A percentile compares a stretch with the other conserved stretches of the same genome.
Evolutionary conservation across 1,140 invertebrate species (phyloP).

Genomic region (Papilio polyxenes): DNA sequence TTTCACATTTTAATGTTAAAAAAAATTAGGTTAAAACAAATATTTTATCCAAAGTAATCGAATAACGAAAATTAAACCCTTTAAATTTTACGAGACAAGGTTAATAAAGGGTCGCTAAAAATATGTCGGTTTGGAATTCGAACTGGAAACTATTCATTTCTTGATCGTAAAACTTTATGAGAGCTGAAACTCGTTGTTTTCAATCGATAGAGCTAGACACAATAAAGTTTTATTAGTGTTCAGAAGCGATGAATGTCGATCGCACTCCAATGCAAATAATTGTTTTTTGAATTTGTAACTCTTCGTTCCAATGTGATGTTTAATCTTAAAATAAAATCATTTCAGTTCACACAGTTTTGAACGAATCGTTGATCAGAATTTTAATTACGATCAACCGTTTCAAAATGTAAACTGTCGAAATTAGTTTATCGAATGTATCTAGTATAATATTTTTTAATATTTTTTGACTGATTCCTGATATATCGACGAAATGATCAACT

Average conservation of each 20-base stretch:
- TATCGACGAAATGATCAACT: too few species aligned
- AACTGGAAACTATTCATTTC: slow-evolving; percentile 21
- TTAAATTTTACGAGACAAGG: neutral
- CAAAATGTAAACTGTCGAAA: too few species aligned
- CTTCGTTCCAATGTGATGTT: neutral
- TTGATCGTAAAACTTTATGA: neutral
- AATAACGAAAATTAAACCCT: neutral
- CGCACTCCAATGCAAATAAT: slow-evolving; percentile 5
- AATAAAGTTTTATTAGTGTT: slow-evolving; percentile 21
- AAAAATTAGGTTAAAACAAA: neutral
- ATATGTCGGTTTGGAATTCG: slow-evolving; percentile 7
- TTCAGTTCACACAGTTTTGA: neutral
- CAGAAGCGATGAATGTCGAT: neutral
- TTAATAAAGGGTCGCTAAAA: slow-evolving; percentile 14
- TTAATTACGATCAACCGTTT: too few species aligned
- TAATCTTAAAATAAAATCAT: neutral
- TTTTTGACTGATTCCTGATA: too few species aligned
- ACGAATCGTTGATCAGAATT: too few species aligned
- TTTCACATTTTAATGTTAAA: too few species aligned
- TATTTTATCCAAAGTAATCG: neutral
- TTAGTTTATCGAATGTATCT: too few species aligned
- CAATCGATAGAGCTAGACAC: slow-evolving; percentile 22
- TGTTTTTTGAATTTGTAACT: neutral
- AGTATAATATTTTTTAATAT: too few species aligned
- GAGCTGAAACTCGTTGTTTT: slow-evolving; percentile 12